Evolutionary conservation across 2,113 vertebrate species (phyloP).

Genomic region (Microtus montanus): DNA sequence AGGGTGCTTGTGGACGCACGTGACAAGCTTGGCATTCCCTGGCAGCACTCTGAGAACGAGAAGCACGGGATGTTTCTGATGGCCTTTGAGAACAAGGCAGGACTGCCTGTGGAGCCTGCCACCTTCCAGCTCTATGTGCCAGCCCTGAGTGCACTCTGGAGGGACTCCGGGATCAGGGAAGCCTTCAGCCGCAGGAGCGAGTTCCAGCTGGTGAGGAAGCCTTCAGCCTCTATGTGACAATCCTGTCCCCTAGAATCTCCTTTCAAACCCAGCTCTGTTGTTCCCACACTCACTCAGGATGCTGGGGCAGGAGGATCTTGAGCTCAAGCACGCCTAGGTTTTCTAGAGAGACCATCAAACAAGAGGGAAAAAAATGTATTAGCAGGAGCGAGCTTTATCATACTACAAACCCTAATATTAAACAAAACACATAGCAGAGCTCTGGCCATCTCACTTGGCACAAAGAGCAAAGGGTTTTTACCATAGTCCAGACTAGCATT

Average conservation of each 20-base stretch:
- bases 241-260: constrained; percentile 11
- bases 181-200: constrained; percentile 94
- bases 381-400: neutral
- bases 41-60: constrained; percentile 96
- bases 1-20: constrained; percentile 96
- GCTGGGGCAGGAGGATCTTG: neutral
- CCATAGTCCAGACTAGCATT: constrained; percentile 63
- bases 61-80: constrained; percentile 98
- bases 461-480: constrained; percentile 68
- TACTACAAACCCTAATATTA: constrained; percentile 2
- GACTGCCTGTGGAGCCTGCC: constrained; percentile 92
- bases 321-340: neutral
- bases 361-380: fast-evolving
- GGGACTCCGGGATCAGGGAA: constrained; percentile 92
- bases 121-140: constrained; percentile 96
- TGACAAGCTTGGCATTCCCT: constrained; percentile 95
- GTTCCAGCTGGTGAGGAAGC: constrained; percentile 95
- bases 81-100: constrained; percentile 95
- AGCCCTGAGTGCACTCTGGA: constrained; percentile 92
- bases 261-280: neutral
- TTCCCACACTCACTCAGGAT: neutral
- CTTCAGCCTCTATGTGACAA: neutral
- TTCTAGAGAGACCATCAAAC: neutral
- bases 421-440: constrained; percentile 49
- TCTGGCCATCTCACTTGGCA: constrained; percentile 4